Evolutionary conservation across 2,888 invertebrate species (phyloP), one percentile per base, ranked within the genome.

Genomic region (Mythimna loreyi): DNA sequence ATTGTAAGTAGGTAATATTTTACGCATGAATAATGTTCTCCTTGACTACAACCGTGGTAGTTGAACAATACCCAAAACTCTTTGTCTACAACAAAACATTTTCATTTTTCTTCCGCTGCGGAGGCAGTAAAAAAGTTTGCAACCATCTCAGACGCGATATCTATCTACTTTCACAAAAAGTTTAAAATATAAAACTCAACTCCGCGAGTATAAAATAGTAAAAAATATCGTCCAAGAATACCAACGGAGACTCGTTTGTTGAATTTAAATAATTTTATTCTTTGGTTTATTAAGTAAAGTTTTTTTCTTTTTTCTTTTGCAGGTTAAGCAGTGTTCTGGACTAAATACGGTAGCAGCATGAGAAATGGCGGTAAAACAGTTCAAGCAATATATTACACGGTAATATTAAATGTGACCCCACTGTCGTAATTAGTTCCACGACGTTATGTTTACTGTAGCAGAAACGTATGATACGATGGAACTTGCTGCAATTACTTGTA

Each of bases 61-160:
- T 57, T 63, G 45, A 82, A 81, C 78, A 84, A 85, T 82, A 81
- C 73, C 72, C 72, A 70, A 75, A 85, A 76, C 73, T 78, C 73
- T 85, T 86, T 85, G 75, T 84, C 75, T 82, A 77, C 79, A 82
- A 80, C 78, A 80, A 85, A 88, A 84, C 86, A 82, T 87, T 89
- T 87, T 88, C 84, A 72, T 70, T 71, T 88, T 83, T 89, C 84
- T 87, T 85, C 80, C 81, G 75, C 74, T 75, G 68, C 60, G 75
- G 72, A 78, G 67, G 63, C 68, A 62, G 58, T 81, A 84, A 86
- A 84, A 78, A 85, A 67, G 65, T 78, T 84, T 50, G 30, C 52
- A 36, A 47, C 40, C 70, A 61, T 67, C 63, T 61, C 58, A 16
- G 55, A 61, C 63, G 43, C 58, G 55, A 50, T 69, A 69, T 69